Base-by-base conservation (phyloP, 2,797 vertebrate species). In the Steatocranus sp. region DNA sequence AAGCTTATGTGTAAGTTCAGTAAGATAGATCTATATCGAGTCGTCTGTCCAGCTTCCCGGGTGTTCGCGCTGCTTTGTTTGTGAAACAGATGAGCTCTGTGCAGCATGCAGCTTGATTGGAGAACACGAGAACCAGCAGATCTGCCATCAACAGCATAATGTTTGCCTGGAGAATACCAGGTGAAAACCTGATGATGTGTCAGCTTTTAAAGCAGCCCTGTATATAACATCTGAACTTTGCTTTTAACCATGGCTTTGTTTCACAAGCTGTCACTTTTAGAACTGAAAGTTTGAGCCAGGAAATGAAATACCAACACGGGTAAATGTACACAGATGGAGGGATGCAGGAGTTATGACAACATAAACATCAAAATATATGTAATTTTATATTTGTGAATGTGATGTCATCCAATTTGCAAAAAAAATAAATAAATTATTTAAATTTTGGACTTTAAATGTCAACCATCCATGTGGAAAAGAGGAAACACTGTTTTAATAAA, bases 301-400 rank as follows among this genome's bases (percentile, higher is more conserved):
- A 43, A 27, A 46, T 43, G 15, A 70, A 70, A 46, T 27, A 18
- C 0, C 27, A 27, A 27, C 66, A 17, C 3, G 4, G 23, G 41
- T 27, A 46, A 3, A 27, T 70, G 15, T 27, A 70, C 23, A 27
- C 4, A 68, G 38, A 43, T 11, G 63, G 63, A 68, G 8, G 63
- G 1, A 43, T n/a, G 36, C 38, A 43, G 14, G 6, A 17, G 6
- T 0, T 0, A 46, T 11, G 4, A 46, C 6, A 70, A 25, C 38
- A 43, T 43, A 18, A 4, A 23, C n/a, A 23, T 66, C 18, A 12
- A 36, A 38, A 63, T 38, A 8, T 5, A 7, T 7, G 8, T 7
- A 17, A 58, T 32, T 58, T 58, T 7, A 58, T 7, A 25, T 43
- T 43, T 68, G 63, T 43, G 63, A 68, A 43, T 25, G 3, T 7